Evolutionary conservation across 2,113 vertebrate species (phyloP).

Genomic region (Etheostoma cragini): DNA sequence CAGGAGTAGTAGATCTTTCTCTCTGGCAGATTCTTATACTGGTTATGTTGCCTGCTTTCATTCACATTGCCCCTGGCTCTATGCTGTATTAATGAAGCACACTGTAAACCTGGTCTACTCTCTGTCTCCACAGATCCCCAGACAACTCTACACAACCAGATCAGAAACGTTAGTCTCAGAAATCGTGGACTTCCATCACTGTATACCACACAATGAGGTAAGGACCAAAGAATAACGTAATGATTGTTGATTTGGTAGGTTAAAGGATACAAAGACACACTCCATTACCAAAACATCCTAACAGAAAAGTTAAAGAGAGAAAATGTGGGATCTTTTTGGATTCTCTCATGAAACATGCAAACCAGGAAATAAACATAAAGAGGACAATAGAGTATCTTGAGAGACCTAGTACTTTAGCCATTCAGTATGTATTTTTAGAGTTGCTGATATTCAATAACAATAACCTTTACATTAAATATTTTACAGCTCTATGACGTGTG

Average conservation of each 20-base stretch:
- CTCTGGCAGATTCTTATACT: background rate
- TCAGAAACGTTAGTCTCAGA: conserved; percentile 83
- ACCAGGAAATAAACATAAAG: background rate
- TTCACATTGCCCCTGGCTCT: conserved; percentile 23
- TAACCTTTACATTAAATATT: conserved; percentile 44
- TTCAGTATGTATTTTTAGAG: conserved; percentile 12
- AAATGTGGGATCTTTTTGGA: background rate
- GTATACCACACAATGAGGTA: conserved; percentile 81
- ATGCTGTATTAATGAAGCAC: conserved; percentile 33
- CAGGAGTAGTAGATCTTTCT: conserved; percentile 7
- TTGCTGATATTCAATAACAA: conserved; percentile 16
- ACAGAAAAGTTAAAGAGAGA: background rate
- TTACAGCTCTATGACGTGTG: conserved; percentile 64
- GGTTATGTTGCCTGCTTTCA: conserved; percentile 10
- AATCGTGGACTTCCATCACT: conserved; percentile 81
- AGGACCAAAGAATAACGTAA: conserved; percentile 21
- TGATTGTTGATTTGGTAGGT: background rate
- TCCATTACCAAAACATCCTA: background rate
- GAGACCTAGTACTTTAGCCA: background rate
- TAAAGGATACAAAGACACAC: background rate
- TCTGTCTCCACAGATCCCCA: conserved; percentile 83
- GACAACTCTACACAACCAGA: conserved; percentile 85
- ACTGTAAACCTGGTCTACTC: conserved; percentile 30
- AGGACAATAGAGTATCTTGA: background rate
- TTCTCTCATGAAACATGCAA: background rate